Percentiles rank a stretch among this genome's conserved stretches.
Evolutionary conservation across 2,113 vertebrate genomes (phyloP).

Genomic region (Pavo muticus): DNA sequence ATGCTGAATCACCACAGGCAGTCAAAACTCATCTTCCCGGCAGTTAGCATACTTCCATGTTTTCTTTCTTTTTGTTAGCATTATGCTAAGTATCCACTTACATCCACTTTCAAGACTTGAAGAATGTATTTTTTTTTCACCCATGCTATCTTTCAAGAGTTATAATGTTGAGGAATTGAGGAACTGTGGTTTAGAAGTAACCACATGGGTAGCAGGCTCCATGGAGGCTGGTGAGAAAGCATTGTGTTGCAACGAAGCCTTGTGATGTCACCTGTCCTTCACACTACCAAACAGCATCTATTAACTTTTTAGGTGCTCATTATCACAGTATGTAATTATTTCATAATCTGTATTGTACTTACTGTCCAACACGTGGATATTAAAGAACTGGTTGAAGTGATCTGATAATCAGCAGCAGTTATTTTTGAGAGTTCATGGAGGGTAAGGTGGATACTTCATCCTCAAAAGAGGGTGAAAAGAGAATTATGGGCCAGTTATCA

Average conservation of each 20-base stretch:
- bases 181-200: conserved; percentile 30
- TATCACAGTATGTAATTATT: not conserved
- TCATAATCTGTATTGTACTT: not conserved
- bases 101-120: conserved; percentile 52
- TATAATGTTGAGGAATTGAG: not conserved
- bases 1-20: not conserved
- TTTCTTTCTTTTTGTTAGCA: conserved; percentile 32
- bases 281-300: not conserved
- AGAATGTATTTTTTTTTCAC: conserved; percentile 46
- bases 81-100: conserved; percentile 58
- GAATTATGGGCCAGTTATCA: not conserved
- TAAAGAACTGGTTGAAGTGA: not conserved
- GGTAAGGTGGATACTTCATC: not conserved
- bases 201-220: not conserved
- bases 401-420: not conserved
- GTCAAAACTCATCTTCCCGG: not conserved
- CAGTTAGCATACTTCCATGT: conserved; percentile 21
- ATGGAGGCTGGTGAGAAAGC: not conserved
- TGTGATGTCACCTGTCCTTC: not conserved
- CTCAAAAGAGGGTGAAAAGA: not conserved
- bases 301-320: not conserved
- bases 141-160: conserved; percentile 47
- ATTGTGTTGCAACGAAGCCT: not conserved
- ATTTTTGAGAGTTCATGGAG: not conserved
- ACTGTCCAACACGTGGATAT: not conserved